Evolutionary conservation across 53 echinoderm and acorn worm genomes (phyloP).

Genomic region (Stichopus horrens): DNA sequence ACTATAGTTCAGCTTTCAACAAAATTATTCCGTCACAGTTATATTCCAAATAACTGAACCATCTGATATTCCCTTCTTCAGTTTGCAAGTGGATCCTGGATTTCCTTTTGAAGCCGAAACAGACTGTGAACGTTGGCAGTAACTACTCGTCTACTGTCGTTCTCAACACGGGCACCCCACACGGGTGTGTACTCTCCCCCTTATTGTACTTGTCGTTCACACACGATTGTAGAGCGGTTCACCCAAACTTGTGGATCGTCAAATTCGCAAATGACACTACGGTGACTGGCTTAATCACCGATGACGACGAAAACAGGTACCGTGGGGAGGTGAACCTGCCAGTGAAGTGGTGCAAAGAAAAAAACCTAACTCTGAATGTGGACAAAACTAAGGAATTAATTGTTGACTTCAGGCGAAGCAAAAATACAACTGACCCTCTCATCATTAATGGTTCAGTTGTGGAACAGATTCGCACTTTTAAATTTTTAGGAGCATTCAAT

Average conservation of each 20-base stretch:
- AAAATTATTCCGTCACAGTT: slow-evolving; percentile 46
- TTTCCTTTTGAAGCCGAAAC: neutral
- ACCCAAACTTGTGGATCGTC: neutral
- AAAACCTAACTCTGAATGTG: slow-evolving; percentile 43
- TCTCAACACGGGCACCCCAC: slow-evolving; percentile 42
- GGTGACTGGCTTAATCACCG: slow-evolving; percentile 18
- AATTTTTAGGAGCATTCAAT: neutral
- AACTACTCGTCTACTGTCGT: neutral
- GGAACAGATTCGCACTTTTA: neutral
- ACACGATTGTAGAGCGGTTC: slow-evolving; percentile 1
- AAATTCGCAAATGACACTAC: slow-evolving; percentile 49
- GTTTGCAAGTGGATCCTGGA: slow-evolving; percentile 43
- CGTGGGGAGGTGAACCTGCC: slow-evolving; percentile 12
- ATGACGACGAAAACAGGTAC: slow-evolving; percentile 3
- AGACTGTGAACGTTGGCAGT: slow-evolving; percentile 14
- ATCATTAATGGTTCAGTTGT: slow-evolving; percentile 10
- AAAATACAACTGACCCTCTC: slow-evolving; percentile 15
- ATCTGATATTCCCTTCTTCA: slow-evolving; percentile 35
- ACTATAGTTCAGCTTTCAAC: slow-evolving; percentile 52
- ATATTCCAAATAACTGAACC: slow-evolving; percentile 29
- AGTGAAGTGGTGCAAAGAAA: slow-evolving; percentile 13
- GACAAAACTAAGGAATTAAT: slow-evolving; percentile 44
- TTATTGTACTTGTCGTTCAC: slow-evolving; percentile 35
- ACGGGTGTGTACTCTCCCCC: slow-evolving; percentile 45
- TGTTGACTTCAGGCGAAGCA: slow-evolving; percentile 34